phyloP scores from a whole-genome alignment of 2,888 invertebrate species.

The Andricus curvator region DNA sequence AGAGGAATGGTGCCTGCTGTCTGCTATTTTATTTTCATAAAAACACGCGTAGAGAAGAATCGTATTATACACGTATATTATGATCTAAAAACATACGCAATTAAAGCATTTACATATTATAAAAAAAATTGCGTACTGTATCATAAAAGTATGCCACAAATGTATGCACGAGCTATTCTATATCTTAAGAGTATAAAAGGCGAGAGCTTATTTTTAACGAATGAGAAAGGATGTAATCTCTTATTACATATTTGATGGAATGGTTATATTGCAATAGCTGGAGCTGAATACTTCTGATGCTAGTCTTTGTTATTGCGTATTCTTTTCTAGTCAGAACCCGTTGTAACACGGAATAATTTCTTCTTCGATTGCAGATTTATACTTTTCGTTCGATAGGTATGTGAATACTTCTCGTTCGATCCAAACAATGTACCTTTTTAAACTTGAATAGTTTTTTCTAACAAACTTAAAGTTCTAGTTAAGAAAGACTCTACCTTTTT shows the following conservation, averaged over 20 bases:
- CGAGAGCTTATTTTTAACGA: conserved; percentile 48
- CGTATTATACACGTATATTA: conserved; percentile 1
- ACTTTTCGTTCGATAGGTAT: not conserved
- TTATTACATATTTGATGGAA: conserved; percentile 26
- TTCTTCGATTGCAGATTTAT: conserved; percentile 6
- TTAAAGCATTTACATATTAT: conserved; percentile 10
- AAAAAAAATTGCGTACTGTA: conserved; percentile 9
- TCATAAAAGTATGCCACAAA: conserved; percentile 35
- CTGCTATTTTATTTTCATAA: conserved; percentile 68
- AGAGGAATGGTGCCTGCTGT: conserved; percentile 57
- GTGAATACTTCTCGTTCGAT: not conserved
- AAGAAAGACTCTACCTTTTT: conserved; percentile 19
- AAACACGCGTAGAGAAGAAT: conserved; percentile 44
- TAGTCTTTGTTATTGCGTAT: conserved; percentile 50
- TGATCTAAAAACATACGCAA: not conserved
- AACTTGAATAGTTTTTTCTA: conserved; percentile 11
- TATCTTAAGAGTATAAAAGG: conserved; percentile 37
- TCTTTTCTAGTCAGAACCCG: conserved; percentile 52
- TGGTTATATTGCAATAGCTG: conserved; percentile 25
- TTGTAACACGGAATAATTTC: conserved; percentile 41
- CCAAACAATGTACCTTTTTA: not conserved
- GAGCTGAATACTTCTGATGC: conserved; percentile 59
- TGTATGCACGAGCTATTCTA: conserved; percentile 52
- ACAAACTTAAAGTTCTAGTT: not conserved
- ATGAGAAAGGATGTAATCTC: conserved; percentile 25